These are phyloP conservation scores for Rattus norvegicus DNA, from an alignment of 2,113 vertebrate species.

Conservation along the genomic window GRCr8 NC_086031.1:98619001-98619500, in stretches of 20 bases:
- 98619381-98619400: background rate
- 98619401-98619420: background rate
- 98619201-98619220: background rate
- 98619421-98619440: background rate
- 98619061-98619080: background rate
- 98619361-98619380: background rate
- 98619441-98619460: constrained; percentile 20
- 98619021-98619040: background rate
- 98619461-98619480: background rate
- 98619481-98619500: background rate
- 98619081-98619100: background rate
- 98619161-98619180: background rate
- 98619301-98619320: too few relatives aligned
- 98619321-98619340: too few relatives aligned
- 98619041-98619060: background rate
- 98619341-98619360: background rate
- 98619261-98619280: background rate
- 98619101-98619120: background rate
- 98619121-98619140: background rate
- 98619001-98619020: background rate
- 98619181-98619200: background rate
- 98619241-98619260: background rate
- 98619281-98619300: too few relatives aligned
- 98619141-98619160: background rate
- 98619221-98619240: background rate